Evolutionary conservation across 2,888 invertebrate species (phyloP).

Genomic region (Physocephala rufipes): DNA sequence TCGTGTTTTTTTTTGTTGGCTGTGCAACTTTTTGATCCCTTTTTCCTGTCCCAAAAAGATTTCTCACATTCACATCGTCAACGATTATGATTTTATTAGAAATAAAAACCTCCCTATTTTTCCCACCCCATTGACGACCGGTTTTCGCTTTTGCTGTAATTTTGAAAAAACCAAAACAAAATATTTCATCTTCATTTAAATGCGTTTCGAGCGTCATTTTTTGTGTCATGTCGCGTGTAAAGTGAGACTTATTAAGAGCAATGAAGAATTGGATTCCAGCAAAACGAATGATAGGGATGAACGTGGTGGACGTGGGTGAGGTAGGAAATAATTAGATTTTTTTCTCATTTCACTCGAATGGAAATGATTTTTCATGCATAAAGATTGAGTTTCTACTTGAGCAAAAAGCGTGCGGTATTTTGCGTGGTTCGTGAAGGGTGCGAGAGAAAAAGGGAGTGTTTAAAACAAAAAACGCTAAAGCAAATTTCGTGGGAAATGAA

Average conservation of each 20-base stretch:
- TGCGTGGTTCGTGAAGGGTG: not conserved
- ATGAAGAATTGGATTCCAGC: not conserved
- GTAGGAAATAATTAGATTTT: not conserved
- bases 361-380: slow-evolving; percentile 26
- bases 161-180: not conserved
- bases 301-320: not conserved
- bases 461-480: no score
- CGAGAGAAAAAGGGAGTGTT: no score
- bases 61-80: no score
- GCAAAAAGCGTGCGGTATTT: not conserved
- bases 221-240: slow-evolving; percentile 11
- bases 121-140: no score
- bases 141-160: slow-evolving; percentile 1
- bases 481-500: no score
- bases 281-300: not conserved
- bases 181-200: slow-evolving; percentile 15
- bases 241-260: not conserved
- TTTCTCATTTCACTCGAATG: not conserved
- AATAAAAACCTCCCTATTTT: not conserved
- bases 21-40: no score
- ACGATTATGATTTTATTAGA: no score
- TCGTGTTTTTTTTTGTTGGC: no score
- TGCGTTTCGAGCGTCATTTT: slow-evolving; percentile 20
- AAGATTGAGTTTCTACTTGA: slow-evolving; percentile 18
- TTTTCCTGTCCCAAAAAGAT: no score